Evolutionary conservation across 1,140 invertebrate species (phyloP).

Genomic region (Hesperophylax magnus): DNA sequence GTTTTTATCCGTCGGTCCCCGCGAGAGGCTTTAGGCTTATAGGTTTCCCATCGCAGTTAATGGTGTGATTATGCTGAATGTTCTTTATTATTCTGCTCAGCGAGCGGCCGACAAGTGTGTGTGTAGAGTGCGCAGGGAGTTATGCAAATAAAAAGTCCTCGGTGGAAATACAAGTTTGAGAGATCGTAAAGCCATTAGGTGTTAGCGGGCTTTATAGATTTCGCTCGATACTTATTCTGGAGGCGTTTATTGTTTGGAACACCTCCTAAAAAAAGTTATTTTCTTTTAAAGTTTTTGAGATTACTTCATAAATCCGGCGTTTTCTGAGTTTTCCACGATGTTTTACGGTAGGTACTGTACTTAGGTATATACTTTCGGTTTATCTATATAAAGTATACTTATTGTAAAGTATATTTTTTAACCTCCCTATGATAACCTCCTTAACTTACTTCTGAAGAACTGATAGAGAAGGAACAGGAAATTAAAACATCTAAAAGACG

Average conservation of each 20-base stretch:
- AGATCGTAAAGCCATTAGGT: conserved; percentile 15
- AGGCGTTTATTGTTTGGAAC: neutral
- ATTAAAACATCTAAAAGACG: too few species aligned
- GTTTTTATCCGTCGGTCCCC: neutral
- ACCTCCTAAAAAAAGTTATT: too few species aligned
- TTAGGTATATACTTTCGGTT: too few species aligned
- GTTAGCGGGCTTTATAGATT: neutral
- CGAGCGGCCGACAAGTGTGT: neutral
- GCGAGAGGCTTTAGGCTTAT: neutral
- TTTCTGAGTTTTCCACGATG: too few species aligned
- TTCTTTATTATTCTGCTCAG: conserved; percentile 8
- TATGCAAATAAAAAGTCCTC: neutral
- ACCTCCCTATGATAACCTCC: too few species aligned
- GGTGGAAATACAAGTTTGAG: neutral
- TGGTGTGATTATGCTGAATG: neutral
- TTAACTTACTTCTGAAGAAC: too few species aligned
- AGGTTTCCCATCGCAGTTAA: neutral
- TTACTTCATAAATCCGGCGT: too few species aligned
- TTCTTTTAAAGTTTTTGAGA: too few species aligned
- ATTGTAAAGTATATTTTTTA: too few species aligned
- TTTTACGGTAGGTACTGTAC: too few species aligned
- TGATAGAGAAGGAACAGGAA: too few species aligned
- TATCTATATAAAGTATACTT: too few species aligned
- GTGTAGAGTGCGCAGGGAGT: neutral
- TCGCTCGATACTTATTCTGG: neutral